These are phyloP conservation scores for Geotrupes spiniger DNA, from an alignment of 2,888 invertebrate species.

Conservation along the genomic window DNA sequence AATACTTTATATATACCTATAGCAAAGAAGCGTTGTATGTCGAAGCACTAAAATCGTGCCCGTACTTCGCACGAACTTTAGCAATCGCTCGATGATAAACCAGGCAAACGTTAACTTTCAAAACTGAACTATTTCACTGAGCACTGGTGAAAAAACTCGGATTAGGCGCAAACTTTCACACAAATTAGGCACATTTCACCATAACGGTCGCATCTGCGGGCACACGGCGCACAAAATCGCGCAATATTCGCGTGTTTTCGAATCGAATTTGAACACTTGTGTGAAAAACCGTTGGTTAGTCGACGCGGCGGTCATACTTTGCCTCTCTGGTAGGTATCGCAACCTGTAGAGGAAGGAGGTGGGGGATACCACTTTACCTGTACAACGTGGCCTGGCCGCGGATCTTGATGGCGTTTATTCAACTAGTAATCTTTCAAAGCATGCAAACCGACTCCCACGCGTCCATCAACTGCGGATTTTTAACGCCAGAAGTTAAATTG, in stretches of 20 bases:
- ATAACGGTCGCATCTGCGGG: constrained; percentile 13
- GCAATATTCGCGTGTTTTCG: constrained; percentile 23
- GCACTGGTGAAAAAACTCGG: constrained; percentile 13
- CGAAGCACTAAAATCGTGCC: constrained; percentile 3
- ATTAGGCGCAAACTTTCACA: constrained; percentile 10
- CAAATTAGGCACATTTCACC: constrained; percentile 22
- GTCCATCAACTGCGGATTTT: background rate
- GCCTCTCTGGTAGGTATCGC: constrained; percentile 29
- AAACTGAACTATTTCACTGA: constrained; percentile 13
- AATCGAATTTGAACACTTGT: constrained; percentile 29
- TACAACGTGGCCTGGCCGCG: constrained; percentile 29
- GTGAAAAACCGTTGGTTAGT: constrained; percentile 30
- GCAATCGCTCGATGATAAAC: constrained; percentile 9
- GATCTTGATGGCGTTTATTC: constrained; percentile 24
- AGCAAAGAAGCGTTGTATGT: background rate
- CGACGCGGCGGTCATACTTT: constrained; percentile 32
- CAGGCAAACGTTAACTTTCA: constrained; percentile 16
- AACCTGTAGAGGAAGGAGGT: constrained; percentile 27
- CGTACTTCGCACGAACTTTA: constrained; percentile 5
- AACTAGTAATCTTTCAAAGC: constrained; percentile 12
- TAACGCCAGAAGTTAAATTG: background rate
- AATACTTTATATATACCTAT: background rate
- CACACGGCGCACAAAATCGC: constrained; percentile 17
- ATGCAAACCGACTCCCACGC: constrained; percentile 17
- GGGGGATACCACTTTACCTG: constrained; percentile 29